phyloP scores from a whole-genome alignment of 2,113 vertebrate species.

The Caranx melampygus region DNA sequence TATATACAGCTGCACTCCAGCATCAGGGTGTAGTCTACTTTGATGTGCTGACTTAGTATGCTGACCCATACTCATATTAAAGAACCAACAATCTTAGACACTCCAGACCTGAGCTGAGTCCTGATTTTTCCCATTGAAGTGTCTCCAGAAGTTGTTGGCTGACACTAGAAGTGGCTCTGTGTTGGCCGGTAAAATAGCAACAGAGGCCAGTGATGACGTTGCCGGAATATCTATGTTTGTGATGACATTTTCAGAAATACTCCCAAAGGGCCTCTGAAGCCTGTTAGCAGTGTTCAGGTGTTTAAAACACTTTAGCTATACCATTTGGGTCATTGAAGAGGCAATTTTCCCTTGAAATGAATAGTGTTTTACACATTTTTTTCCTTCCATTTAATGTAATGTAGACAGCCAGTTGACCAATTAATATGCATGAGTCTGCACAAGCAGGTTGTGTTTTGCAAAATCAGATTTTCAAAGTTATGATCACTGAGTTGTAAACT shows the following conservation, averaged over 20 bases:
- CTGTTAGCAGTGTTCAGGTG: neutral
- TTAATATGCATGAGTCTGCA: neutral
- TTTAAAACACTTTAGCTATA: neutral
- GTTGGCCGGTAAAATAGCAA: constrained; percentile 4
- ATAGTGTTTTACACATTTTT: neutral
- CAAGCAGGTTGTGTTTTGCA: neutral
- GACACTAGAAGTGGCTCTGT: neutral
- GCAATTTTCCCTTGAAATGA: neutral
- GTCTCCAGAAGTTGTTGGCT: constrained; percentile 16
- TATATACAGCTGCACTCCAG: constrained; percentile 38
- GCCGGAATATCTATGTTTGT: neutral
- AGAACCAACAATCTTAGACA: constrained; percentile 2
- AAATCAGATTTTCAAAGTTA: neutral
- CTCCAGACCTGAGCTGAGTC: constrained; percentile 17
- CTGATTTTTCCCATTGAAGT: neutral
- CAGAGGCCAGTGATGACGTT: constrained; percentile 1
- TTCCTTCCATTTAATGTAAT: neutral
- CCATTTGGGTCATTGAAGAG: neutral
- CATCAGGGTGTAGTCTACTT: constrained; percentile 10
- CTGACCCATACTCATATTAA: neutral
- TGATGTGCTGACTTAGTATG: constrained; percentile 34
- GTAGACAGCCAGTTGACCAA: neutral
- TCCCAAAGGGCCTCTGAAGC: neutral
- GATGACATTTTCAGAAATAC: constrained; percentile 7
- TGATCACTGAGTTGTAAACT: neutral